phyloP scores from a whole-genome alignment of 1,140 invertebrate species.

The Tyrophagus putrescentiae region DNA sequence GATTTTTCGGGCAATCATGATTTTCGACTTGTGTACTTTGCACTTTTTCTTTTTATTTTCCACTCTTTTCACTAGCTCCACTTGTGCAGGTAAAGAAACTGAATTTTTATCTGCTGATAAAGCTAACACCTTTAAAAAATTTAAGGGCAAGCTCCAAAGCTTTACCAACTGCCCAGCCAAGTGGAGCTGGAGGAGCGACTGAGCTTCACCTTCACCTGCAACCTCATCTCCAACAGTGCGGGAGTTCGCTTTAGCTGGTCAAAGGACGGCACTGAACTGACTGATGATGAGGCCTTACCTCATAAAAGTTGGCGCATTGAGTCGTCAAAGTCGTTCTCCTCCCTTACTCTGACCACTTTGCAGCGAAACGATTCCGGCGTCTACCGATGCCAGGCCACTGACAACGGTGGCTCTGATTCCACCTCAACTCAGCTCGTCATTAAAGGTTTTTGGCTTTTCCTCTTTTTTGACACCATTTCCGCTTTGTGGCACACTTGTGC shows the following conservation, averaged over 20 bases:
- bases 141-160: slow-evolving; percentile 3
- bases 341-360: not conserved
- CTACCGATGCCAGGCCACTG: slow-evolving; percentile 1
- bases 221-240: not conserved
- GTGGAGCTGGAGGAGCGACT: slow-evolving; percentile 2
- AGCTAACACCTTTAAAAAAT: not conserved
- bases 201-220: not conserved
- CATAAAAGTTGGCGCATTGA: not conserved
- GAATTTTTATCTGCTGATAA: not conserved
- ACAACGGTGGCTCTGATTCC: slow-evolving; percentile 4
- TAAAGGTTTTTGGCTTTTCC: slow-evolving; percentile 12
- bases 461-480: slow-evolving; percentile 5
- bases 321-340: not conserved
- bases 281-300: no score
- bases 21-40: not conserved
- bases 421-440: not conserved
- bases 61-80: not conserved
- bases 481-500: no score
- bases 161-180: not conserved
- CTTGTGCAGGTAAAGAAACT: not conserved
- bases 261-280: not conserved
- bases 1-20: not conserved
- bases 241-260: not conserved
- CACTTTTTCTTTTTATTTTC: not conserved
- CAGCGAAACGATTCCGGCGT: not conserved